Percentiles rank a stretch among this genome's conserved stretches.
These are phyloP conservation scores for Hypomecis atomaria DNA, from an alignment of 2,888 invertebrate genomes.

Conservation along the genomic window DNA sequence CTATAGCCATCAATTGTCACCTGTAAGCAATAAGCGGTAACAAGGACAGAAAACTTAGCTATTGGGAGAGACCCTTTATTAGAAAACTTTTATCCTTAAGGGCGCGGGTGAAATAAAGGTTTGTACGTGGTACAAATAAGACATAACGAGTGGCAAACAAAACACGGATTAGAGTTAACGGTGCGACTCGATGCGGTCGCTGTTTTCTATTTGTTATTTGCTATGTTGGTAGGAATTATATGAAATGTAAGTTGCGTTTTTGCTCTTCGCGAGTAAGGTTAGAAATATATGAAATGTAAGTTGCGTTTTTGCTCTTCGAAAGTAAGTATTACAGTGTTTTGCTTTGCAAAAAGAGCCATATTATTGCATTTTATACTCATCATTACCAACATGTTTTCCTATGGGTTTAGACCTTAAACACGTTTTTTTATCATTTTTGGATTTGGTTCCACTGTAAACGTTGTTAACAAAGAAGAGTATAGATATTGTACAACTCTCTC, in stretches of 20 bases:
- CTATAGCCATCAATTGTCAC: slow-evolving; percentile 82
- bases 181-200: slow-evolving; percentile 34
- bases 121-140: slow-evolving; percentile 79
- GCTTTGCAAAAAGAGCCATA: too few species aligned
- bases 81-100: slow-evolving; percentile 77
- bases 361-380: too few species aligned
- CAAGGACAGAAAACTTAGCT: slow-evolving; percentile 67
- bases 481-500: too few species aligned
- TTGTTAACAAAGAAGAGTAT: too few species aligned
- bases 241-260: background rate
- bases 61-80: slow-evolving; percentile 78
- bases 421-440: too few species aligned
- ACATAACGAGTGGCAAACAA: slow-evolving; percentile 66
- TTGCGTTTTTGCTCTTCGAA: too few species aligned
- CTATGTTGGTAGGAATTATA: slow-evolving; percentile 34
- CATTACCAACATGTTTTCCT: too few species aligned
- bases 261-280: too few species aligned
- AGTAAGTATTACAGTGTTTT: too few species aligned
- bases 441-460: too few species aligned
- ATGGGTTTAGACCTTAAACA: too few species aligned
- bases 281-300: slow-evolving; percentile 23
- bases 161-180: slow-evolving; percentile 46
- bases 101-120: slow-evolving; percentile 77
- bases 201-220: slow-evolving; percentile 44
- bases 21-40: slow-evolving; percentile 74